Conservation (phyloP, 2,113 vertebrate species). For the Atlantisia rogersi region DNA sequence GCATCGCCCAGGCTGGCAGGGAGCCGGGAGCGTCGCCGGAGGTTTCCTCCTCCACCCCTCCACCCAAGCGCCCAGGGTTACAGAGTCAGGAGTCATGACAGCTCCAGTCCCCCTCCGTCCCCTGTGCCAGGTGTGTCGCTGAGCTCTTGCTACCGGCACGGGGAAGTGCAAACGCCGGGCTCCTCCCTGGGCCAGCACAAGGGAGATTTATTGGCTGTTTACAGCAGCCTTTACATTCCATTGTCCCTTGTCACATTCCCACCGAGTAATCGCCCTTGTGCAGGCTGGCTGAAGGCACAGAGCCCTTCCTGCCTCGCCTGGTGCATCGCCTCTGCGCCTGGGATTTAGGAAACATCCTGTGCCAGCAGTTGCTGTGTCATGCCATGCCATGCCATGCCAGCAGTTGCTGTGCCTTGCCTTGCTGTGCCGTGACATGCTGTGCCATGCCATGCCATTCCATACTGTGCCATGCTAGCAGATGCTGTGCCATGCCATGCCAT, state of each 20-base stretch:
- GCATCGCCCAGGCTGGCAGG: background rate
- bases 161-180: background rate
- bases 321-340: rapidly evolving
- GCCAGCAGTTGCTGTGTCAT: no score
- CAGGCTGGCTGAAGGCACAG: background rate
- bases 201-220: background rate
- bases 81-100: no score
- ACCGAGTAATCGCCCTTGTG: background rate
- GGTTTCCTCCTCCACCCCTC: no score
- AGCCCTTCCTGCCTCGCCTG: background rate
- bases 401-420: background rate
- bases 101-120: no score
- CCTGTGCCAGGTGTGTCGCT: rapidly evolving
- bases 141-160: rapidly evolving
- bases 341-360: background rate
- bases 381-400: no score
- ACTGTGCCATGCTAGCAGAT: no score
- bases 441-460: rapidly evolving
- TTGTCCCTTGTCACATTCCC: background rate
- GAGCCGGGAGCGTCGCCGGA: no score
- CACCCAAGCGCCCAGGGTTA: background rate
- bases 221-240: background rate
- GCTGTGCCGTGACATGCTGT: background rate
- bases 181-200: background rate
- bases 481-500: rapidly evolving